Conservation (phyloP, 2,888 invertebrate species). For the Thymelicus lineola region DNA sequence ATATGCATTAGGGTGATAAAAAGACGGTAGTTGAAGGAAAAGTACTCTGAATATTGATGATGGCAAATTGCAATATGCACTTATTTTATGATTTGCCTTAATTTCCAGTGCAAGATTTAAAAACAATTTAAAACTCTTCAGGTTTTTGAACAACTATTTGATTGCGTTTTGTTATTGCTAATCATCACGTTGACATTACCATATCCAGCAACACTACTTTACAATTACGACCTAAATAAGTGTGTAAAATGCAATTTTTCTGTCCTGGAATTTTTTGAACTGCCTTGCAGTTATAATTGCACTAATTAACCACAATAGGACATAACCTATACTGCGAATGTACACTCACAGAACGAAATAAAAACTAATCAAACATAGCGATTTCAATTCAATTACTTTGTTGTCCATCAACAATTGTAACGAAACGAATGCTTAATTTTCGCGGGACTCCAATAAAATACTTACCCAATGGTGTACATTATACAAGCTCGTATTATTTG, state of each 20-base stretch:
- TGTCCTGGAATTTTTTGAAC: conserved; percentile 6
- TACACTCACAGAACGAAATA: conserved; percentile 50
- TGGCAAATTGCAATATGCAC: no score
- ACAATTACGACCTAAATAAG: conserved; percentile 6
- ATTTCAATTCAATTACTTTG: conserved; percentile 64
- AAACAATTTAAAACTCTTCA: no score
- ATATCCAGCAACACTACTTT: neutral
- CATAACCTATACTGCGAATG: conserved; percentile 20
- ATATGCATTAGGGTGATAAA: no score
- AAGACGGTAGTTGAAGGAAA: no score
- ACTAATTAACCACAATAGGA: conserved; percentile 33
- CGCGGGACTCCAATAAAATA: conserved; percentile 72
- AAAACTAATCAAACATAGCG: conserved; percentile 56
- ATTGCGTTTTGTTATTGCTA: neutral
- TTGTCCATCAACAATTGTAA: conserved; percentile 61
- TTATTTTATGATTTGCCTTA: no score
- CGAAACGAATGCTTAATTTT: conserved; percentile 76
- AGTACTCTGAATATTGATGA: no score
- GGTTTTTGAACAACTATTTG: no score
- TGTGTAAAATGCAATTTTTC: neutral
- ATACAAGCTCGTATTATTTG: neutral
- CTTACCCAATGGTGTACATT: conserved; percentile 42
- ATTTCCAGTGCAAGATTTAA: no score
- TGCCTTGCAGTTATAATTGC: conserved; percentile 22
- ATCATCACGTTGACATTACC: conserved; percentile 1